These are phyloP conservation scores for Octomys mimax DNA, from an alignment of 2,797 vertebrate genomes.

Conservation along the genomic window DNA sequence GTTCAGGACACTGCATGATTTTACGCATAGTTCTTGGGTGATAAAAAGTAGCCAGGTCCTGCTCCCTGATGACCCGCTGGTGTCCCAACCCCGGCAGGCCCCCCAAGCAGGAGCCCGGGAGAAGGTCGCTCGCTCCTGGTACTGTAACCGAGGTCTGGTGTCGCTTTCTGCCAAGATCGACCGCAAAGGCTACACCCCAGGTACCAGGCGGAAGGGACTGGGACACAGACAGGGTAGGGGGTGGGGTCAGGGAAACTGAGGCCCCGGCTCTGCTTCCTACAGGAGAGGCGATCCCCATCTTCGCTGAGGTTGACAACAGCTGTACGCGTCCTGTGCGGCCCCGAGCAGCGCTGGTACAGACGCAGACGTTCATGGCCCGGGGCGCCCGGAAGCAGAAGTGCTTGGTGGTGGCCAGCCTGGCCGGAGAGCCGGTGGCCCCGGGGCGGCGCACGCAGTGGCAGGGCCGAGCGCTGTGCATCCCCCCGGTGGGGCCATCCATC, in stretches of 20 bases:
- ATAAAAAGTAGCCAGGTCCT: background rate
- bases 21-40: too few relatives aligned
- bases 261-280: accelerated
- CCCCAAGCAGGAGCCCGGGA: slow-evolving; percentile 97
- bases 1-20: background rate
- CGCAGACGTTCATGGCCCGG: slow-evolving; percentile 96
- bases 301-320: slow-evolving; percentile 97
- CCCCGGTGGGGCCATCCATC: slow-evolving; percentile 96
- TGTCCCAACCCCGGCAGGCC: slow-evolving; percentile 87
- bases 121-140: slow-evolving; percentile 96
- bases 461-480: slow-evolving; percentile 95
- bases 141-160: slow-evolving; percentile 95
- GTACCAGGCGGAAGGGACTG: slow-evolving; percentile 81
- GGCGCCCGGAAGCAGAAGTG: slow-evolving; percentile 97
- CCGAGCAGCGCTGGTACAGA: slow-evolving; percentile 96
- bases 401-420: slow-evolving; percentile 93
- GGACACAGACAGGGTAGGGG: accelerated
- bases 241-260: background rate
- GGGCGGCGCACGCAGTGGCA: slow-evolving; percentile 94
- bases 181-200: slow-evolving; percentile 98
- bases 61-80: background rate
- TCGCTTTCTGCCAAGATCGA: slow-evolving; percentile 97
- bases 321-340: slow-evolving; percentile 93
- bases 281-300: slow-evolving; percentile 98
- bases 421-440: slow-evolving; percentile 91